Base-by-base conservation (phyloP, 1,140 invertebrate genomes). In the Calycopis cecrops region DNA sequence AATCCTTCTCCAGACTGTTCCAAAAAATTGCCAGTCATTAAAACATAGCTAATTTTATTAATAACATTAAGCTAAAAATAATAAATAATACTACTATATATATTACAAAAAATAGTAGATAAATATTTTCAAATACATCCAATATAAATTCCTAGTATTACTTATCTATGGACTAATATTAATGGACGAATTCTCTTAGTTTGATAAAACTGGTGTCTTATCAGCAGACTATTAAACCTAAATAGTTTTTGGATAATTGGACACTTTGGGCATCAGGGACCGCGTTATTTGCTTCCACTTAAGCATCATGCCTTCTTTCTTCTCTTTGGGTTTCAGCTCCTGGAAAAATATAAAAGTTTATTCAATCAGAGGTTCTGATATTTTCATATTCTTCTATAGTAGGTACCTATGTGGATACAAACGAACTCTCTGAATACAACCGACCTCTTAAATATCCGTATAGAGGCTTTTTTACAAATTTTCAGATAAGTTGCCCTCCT, bases 221-320 rank as follows among this genome's bases (percentile, higher is more conserved):
- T 6, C 2, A 6, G 6, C 2, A 28, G 21, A 6, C 2, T 6
- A 35, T 49, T 9, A 42, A 12, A n/a, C 1, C 16, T 42, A 42
- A 11, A 40, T 52, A n/a, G 51, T 42, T 52, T 52, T 52, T 4
- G 65, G 65, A 55, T 59, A 61, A 48, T 44, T 65, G 2, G 51
- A 52, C n/a, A 62, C 35, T 59, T 65, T 67, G n/a, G 65, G 68
- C 42, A 63, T 57, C 34, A 71, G 60, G 16, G 57, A 51, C 17
- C 62, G 62, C 7, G 71, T 66, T 12, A 82, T 66, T 55, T 72
- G 57, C 53, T 75, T 76, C 71, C 79, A 82, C 14, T 73, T 67
- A 50, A 69, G 60, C 12, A 64, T 40, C 52, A 79, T 57, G 3
- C 67, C 64, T 64, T 12, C 63, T 38, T 52, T 61, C 42, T 60